Evolutionary conservation across 1,140 invertebrate genomes (phyloP).

Genomic region (Agrilus planipennis): DNA sequence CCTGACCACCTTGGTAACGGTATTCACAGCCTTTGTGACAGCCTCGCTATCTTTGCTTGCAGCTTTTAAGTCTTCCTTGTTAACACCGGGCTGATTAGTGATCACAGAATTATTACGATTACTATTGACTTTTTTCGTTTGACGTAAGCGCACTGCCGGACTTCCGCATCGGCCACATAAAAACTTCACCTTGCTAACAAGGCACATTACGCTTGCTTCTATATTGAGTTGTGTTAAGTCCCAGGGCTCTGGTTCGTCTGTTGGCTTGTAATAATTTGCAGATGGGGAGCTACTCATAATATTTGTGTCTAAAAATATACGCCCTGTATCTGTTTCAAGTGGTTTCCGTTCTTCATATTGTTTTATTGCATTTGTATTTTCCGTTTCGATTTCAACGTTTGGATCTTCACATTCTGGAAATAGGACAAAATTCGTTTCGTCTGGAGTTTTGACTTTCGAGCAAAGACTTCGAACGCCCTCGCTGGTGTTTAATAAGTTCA

Average conservation of each 20-base stretch:
- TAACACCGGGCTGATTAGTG: slow-evolving; percentile 16
- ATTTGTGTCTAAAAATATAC: slow-evolving; percentile 54
- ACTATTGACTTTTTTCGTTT: slow-evolving; percentile 33
- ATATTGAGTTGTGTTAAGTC: slow-evolving; percentile 82
- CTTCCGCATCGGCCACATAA: slow-evolving; percentile 59
- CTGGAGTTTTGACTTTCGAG: slow-evolving; percentile 26
- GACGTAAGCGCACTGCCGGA: slow-evolving; percentile 51
- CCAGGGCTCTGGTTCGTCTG: slow-evolving; percentile 77
- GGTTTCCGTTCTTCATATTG: slow-evolving; percentile 15
- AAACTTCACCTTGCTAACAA: slow-evolving; percentile 69
- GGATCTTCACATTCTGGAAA: slow-evolving; percentile 35
- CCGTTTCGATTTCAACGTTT: slow-evolving; percentile 8
- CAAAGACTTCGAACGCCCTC: slow-evolving; percentile 29
- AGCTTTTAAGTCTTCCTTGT: slow-evolving; percentile 15
- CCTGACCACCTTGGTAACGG: slow-evolving; percentile 21
- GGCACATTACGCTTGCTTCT: slow-evolving; percentile 77
- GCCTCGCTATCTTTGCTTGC: slow-evolving; percentile 26
- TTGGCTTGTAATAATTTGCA: slow-evolving; percentile 70
- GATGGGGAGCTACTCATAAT: slow-evolving; percentile 65
- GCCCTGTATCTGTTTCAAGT: slow-evolving; percentile 24
- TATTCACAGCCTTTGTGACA: slow-evolving; percentile 32
- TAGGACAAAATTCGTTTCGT: slow-evolving; percentile 35
- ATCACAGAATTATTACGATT: slow-evolving; percentile 17
- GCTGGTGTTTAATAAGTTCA: slow-evolving; percentile 25
- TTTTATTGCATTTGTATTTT: slow-evolving; percentile 9